phyloP scores from a whole-genome alignment of 2,888 invertebrate genomes.

The Leptura quadrifasciata region DNA sequence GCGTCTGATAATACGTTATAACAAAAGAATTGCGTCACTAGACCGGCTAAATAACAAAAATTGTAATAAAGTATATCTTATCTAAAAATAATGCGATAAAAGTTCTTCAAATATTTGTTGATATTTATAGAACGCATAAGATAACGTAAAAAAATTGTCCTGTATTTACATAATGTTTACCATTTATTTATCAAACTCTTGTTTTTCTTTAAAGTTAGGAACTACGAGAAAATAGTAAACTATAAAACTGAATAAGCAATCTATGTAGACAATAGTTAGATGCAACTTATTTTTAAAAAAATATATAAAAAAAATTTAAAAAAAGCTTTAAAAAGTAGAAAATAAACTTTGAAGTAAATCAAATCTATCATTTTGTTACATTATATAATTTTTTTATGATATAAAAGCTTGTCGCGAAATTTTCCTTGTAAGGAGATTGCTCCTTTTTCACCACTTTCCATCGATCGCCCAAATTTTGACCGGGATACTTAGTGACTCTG shows the following conservation, averaged over 20 bases:
- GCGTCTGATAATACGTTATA: conserved; percentile 40
- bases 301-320: too few relatives aligned
- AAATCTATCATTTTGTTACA: too few relatives aligned
- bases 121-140: conserved; percentile 36
- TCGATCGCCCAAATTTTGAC: too few relatives aligned
- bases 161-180: background rate
- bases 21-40: conserved; percentile 51
- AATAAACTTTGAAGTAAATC: too few relatives aligned
- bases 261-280: background rate
- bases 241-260: background rate
- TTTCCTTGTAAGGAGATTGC: too few relatives aligned
- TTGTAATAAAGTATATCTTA: conserved; percentile 48
- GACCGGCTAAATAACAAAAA: conserved; percentile 38
- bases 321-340: too few relatives aligned
- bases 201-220: conserved; percentile 1
- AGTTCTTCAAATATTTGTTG: conserved; percentile 38
- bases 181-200: conserved; percentile 7
- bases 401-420: too few relatives aligned
- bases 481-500: too few relatives aligned
- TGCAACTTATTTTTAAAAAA: too few relatives aligned
- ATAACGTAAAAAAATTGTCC: conserved; percentile 14
- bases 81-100: conserved; percentile 25
- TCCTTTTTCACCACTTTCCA: too few relatives aligned
- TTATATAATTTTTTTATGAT: too few relatives aligned
- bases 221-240: background rate